Base-by-base conservation (phyloP, 2,113 vertebrate species). In the Zonotrichia leucophrys region DNA sequence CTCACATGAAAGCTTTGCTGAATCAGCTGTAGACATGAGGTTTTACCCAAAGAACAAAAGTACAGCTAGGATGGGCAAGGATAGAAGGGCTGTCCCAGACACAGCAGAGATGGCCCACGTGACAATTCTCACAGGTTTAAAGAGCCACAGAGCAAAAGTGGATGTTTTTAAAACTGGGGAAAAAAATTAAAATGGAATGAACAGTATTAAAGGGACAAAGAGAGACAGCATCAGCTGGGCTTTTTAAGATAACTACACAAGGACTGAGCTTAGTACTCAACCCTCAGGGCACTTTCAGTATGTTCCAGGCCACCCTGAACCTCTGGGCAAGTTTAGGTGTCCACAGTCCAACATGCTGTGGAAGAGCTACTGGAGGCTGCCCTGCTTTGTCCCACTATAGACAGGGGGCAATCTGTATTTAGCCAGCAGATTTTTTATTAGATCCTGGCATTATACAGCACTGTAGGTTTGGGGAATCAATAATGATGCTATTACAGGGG, bases 181-280 rank as follows among this genome's bases (percentile, higher is more conserved):
- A 5, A 7, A 39, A 33, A 18, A 21, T 5, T 5, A 18, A 64
- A 28, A 4, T 12, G 2, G 5, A 59, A 85, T 17, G 9, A 78
- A 16, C 23, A 39, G 12, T 9, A 3, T 19, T 55, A 49, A 81
- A 67, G 10, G 30, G 10, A 20, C 5, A 66, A 86, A 24, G 50
- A 49, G 9, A 83, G 4, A 39, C 0, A 2, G 10, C 21, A 18
- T 59, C 56, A 30, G 10, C 9, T 64, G 27, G 16, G 15, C 2
- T 69, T 75, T 91, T 16, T 59, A 25, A 82, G 33, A 59, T 4
- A 75, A 30, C 52, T 55, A 3, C 25, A 74, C 33, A 15, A 88
- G 53, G 52, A 33, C 12, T 37, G n/a, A n/a, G 6, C 13, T 81
- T 73, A 69, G n/a, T 67, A 33, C 4, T 33, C 3, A 81, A 49